Base-by-base conservation (phyloP, 92 coral and sea anemone species). In the Pocillopora meandrina region DNA sequence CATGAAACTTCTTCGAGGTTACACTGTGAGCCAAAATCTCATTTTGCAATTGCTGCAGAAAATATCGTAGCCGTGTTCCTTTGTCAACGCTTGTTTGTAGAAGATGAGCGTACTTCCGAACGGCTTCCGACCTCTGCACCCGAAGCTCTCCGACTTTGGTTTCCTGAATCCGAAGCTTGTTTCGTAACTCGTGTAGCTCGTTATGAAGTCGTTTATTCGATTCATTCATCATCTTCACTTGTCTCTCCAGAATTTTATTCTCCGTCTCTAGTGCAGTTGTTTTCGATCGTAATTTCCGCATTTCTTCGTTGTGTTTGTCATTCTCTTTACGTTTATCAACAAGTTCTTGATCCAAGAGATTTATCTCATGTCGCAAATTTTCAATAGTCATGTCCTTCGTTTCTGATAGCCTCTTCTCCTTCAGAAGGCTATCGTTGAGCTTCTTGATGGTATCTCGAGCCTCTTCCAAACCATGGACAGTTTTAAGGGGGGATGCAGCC, bases 171-270 rank as follows among this genome's bases (percentile, higher is more conserved):
- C 91, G 92, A 77, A 94, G 87, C 71, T 92, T 88, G 65, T 82
- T 84, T 69, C 91, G 89, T 34, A 87, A 58, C 63, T 94, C 98
- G 81, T 85, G 82, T 49, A 90, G 76, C 21, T 89, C 95, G 56
- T 90, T 85, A 73, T 94, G 91, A 23, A 92, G 80, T 17, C 86
- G 70, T 36, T 87, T 92, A 66, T 92, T 94, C 13, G 98, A 93
- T 7, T 92, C 95, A 56, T 94, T 92, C 72, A 87, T 81, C 98
- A 94, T 90, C 49, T 78, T 77, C 0, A 92, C 95, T 73, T 94
- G 98, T 35, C 91, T 90, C 17, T 78, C 92, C 23, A 94, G 83
- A 60, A 94, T 84, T 56, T 86, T 81, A 78, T 90, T 94, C 34
- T 94, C 92, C 9, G 98, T 90, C 71, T 94, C 92, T 33, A 92